Percentiles rank a stretch among this genome's conserved stretches.
phyloP scores from a whole-genome alignment of 2,888 invertebrate species.

The Trachelus stipa region DNA sequence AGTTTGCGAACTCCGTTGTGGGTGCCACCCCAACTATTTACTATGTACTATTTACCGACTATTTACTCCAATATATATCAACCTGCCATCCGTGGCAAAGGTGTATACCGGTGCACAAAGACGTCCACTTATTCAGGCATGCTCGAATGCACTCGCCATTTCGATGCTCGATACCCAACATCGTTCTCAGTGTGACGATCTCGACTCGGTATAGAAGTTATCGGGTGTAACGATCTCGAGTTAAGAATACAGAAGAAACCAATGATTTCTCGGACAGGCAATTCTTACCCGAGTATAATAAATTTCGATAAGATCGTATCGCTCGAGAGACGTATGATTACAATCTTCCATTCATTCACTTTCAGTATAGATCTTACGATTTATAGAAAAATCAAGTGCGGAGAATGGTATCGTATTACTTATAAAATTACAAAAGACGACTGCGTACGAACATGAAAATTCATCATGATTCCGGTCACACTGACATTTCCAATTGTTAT shows the following conservation, averaged over 20 bases:
- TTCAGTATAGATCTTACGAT: too few species aligned
- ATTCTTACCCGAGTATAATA: background rate
- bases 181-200: background rate
- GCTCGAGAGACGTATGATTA: background rate
- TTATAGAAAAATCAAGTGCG: background rate
- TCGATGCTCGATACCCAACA: constrained; percentile 1
- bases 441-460: background rate
- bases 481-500: background rate
- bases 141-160: constrained; percentile 20
- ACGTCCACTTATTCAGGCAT: constrained; percentile 14
- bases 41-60: background rate
- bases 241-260: background rate
- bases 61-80: background rate
- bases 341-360: too few species aligned
- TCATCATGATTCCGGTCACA: background rate
- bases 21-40: background rate
- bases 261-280: background rate
- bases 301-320: background rate
- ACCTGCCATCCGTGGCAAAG: background rate
- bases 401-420: background rate
- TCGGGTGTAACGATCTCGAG: background rate
- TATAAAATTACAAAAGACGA: background rate
- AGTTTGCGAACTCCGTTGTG: background rate
- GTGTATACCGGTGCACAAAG: background rate
- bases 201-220: background rate